Conservation (phyloP, 2,888 invertebrate species). For the Mythimna ferrago region DNA sequence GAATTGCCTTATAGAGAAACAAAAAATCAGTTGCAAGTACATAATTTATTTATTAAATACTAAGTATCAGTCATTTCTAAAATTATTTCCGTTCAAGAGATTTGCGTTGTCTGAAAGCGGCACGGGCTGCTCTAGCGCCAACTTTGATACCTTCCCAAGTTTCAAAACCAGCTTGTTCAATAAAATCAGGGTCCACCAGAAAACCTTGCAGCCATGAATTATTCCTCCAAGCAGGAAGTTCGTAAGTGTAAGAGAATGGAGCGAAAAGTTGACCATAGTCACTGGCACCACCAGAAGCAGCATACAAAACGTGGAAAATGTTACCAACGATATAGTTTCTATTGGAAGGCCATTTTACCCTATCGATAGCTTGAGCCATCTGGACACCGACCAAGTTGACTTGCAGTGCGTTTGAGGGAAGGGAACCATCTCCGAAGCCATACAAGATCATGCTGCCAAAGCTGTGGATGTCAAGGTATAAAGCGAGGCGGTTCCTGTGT, state of each 20-base stretch:
- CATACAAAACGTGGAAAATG: slow-evolving; percentile 86
- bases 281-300: slow-evolving; percentile 91
- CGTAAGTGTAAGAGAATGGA: slow-evolving; percentile 91
- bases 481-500: slow-evolving; percentile 85
- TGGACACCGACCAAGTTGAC: slow-evolving; percentile 80
- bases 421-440: slow-evolving; percentile 79
- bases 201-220: slow-evolving; percentile 87
- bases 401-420: slow-evolving; percentile 87
- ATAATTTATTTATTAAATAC: slow-evolving; percentile 35
- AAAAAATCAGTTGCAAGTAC: not conserved
- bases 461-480: slow-evolving; percentile 94
- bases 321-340: slow-evolving; percentile 88
- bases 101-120: slow-evolving; percentile 73
- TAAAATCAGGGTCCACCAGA: slow-evolving; percentile 88
- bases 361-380: slow-evolving; percentile 85
- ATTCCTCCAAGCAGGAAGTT: slow-evolving; percentile 87
- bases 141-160: slow-evolving; percentile 91
- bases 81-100: slow-evolving; percentile 13
- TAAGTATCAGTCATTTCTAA: slow-evolving; percentile 31
- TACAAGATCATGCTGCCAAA: slow-evolving; percentile 92
- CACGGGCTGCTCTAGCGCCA: slow-evolving; percentile 85
- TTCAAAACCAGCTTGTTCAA: slow-evolving; percentile 89
- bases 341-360: slow-evolving; percentile 82
- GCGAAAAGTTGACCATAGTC: slow-evolving; percentile 90
- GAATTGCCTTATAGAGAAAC: too few species aligned